These are phyloP conservation scores for Apogon hyalosoma DNA, from an alignment of 2,797 vertebrate genomes.

Conservation along the genomic window DNA sequence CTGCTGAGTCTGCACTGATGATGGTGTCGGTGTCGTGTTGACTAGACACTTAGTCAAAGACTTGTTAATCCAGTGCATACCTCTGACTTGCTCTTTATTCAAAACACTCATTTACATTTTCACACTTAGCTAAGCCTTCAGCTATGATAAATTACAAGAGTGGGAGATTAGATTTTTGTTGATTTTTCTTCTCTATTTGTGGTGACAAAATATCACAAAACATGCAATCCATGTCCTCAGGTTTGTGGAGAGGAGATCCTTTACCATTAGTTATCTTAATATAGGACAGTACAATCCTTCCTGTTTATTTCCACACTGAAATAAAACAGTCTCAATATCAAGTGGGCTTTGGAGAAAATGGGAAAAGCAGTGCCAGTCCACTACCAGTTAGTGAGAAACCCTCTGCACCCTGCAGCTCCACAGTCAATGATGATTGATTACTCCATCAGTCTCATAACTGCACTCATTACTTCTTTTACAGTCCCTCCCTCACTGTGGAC, in stretches of 20 bases:
- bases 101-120: constrained; percentile 42
- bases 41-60: constrained; percentile 38
- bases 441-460: constrained; percentile 71
- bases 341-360: constrained; percentile 62
- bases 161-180: constrained; percentile 1
- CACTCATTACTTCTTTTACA: constrained; percentile 70
- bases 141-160: constrained; percentile 9
- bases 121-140: constrained; percentile 1
- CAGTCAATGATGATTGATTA: constrained; percentile 80
- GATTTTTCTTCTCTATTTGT: neutral
- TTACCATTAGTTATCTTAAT: neutral
- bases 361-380: constrained; percentile 53
- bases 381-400: constrained; percentile 56
- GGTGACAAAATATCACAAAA: neutral
- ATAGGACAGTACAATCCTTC: constrained; percentile 12
- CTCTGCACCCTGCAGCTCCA: constrained; percentile 62
- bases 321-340: constrained; percentile 54
- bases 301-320: constrained; percentile 34
- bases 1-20: constrained; percentile 31
- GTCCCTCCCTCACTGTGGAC: constrained; percentile 28
- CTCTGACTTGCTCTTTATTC: constrained; percentile 19
- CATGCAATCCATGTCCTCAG: neutral
- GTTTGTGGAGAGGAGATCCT: no score
- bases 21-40: constrained; percentile 11
- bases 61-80: constrained; percentile 23